Evolutionary conservation across 2,113 vertebrate genomes (phyloP), one percentile per base, ranked within the genome.

Genomic region (Chauna torquata): DNA sequence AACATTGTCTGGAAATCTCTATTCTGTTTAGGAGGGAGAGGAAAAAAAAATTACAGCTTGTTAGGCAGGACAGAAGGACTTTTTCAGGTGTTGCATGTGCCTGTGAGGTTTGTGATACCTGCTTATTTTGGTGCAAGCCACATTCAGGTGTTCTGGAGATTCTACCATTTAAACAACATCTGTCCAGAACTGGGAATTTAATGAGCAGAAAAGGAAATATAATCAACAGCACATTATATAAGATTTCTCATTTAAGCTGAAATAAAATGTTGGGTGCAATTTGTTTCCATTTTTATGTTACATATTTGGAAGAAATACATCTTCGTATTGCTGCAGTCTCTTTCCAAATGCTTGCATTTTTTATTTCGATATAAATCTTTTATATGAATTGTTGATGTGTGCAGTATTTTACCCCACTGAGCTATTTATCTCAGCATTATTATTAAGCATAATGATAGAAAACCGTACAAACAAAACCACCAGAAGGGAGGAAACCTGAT

Each of bases 281-380:
- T 95, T 94, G 32, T 82, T 95, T 95, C 79, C 62, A 71, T 91
- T 88, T 69, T 90, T 92, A 61, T 18, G 44, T 52, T 81, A 16
- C 50, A 49, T 79, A 34, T 86, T 96, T 93, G 66, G 68, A 92
- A 79, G 75, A 94, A 94, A 96, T 92, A 74, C 40, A 57, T 94
- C 86, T 95, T 96, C 50, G 47, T 94, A 61, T 94, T 95, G 87
- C 52, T 86, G n/a, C 66, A 82, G 23, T 90, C 78, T 90, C 58
- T 94, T 95, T 85, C 74, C 62, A 76, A 82, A 82, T 78, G 34
- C 76, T 85, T 78, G 25, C 49, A 54, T 78, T 82, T 79, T 94
- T 91, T 95, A 92, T 94, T 95, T 79, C 57, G 44, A 65, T 82
- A 70, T 82, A 94, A 94, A 70, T 94, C 83, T 89, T 84, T 68